Evolutionary conservation across 2,888 invertebrate genomes (phyloP), one percentile per base, ranked within the genome.

Genomic region (Strigamia transsilvanica): DNA sequence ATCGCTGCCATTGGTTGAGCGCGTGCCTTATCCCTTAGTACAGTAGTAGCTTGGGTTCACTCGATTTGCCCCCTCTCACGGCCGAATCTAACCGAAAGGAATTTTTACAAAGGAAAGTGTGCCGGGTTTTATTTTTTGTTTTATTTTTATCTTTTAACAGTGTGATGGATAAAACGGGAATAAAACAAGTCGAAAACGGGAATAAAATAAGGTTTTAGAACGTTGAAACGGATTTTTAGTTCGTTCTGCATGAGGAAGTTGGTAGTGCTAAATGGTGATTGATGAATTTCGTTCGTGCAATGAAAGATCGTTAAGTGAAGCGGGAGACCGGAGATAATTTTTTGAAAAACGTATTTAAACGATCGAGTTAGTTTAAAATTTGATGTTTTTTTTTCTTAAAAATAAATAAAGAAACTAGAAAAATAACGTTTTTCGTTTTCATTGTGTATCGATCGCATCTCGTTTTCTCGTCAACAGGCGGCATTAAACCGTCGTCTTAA

Each of bases 1-100:
- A 78, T 78, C 23, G 61, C 61, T 66, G 61, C 61, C 12, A 66
- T 66, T 66, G 61, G 61, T 66, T 66, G 61, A 66, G 61, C 61
- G 61, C 61, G 61, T 66, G 61, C 61, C 61, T 21, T 66, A 66
- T 46, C 46, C 46, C n/a, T 12, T 66, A 38, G 38, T 38, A 38
- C 38, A 38, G 38, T 38, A 38, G 23, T 66, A 23, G 61, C 12
- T 66, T 15, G 21, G 61, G 61, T 66, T 66, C 61, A 66, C 61
- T 66, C 61, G 61, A 23, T 66, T 66, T 66, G 21, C 61, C 23
- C 23, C 61, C 61, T 23, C 61, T 66, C 61, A 66, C 61, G 61
- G 61, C 21, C 12, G 61, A 66, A 23, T 66, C 18, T 66, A 10
- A 7, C 18, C 18, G 18, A 5, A 21, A 23, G 12, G 61, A 61